Conservation (phyloP, 1,140 invertebrate species). For the Drosophila simulans region DNA sequence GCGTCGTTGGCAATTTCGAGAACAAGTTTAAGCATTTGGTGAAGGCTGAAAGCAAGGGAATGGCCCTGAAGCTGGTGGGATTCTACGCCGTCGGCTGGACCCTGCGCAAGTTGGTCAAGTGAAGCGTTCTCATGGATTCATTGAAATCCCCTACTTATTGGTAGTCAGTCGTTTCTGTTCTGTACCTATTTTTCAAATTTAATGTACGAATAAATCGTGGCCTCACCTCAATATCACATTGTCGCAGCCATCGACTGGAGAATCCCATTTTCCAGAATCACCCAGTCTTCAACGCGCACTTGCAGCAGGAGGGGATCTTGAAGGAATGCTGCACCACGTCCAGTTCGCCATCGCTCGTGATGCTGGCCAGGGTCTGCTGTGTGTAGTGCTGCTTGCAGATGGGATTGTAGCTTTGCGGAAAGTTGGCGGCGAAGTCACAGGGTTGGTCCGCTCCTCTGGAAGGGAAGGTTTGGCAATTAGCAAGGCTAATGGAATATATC, state of each 20-base stretch:
- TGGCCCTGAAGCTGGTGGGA: constrained; percentile 65
- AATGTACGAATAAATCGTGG: constrained; percentile 28
- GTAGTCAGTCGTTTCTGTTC: not conserved
- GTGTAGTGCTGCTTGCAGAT: constrained; percentile 88
- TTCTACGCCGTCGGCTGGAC: constrained; percentile 72
- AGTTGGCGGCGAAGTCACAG: constrained; percentile 80
- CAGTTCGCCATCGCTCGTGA: constrained; percentile 37
- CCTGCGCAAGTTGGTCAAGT: constrained; percentile 66
- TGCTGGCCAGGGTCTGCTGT: constrained; percentile 58
- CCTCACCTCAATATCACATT: constrained; percentile 71
- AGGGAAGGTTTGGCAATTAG: not conserved
- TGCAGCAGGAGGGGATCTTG: constrained; percentile 88
- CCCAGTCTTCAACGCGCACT: constrained; percentile 85
- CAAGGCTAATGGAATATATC: no score
- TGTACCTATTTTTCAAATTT: constrained; percentile 35
- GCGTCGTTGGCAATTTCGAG: constrained; percentile 48
- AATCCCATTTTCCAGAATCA: constrained; percentile 9
- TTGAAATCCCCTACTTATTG: not conserved
- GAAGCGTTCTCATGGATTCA: not conserved
- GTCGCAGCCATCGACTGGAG: constrained; percentile 36
- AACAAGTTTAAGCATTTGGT: constrained; percentile 45
- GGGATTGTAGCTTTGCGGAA: constrained; percentile 86
- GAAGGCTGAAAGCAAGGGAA: constrained; percentile 54
- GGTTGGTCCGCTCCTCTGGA: constrained; percentile 61
- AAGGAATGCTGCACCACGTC: constrained; percentile 80